Conservation (phyloP, 2,113 vertebrate genomes). For the Nettapus auritus region DNA sequence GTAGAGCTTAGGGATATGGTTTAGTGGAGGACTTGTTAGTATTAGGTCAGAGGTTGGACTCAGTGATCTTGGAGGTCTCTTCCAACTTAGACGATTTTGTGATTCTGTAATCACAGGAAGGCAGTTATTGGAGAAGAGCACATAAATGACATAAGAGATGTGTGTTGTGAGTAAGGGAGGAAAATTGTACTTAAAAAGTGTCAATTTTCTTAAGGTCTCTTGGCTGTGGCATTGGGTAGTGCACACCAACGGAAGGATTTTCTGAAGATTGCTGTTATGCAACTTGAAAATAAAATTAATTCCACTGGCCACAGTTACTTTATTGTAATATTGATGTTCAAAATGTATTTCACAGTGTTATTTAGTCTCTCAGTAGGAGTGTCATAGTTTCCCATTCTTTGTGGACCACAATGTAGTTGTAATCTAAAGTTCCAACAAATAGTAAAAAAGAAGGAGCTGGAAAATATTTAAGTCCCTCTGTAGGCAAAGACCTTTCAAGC, state of each 20-base stretch:
- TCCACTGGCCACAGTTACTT: not conserved
- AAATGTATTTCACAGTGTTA: not conserved
- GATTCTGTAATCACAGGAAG: not conserved
- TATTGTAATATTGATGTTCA: not conserved
- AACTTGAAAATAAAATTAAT: not conserved
- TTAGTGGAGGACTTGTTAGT: too few species aligned
- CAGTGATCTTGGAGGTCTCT: too few species aligned
- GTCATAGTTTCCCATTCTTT: not conserved
- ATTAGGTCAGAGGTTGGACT: too few species aligned
- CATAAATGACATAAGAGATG: not conserved
- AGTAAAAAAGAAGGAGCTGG: not conserved
- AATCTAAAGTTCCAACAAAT: not conserved
- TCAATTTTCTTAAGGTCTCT: not conserved
- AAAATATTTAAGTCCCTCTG: not conserved
- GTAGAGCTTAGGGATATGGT: too few species aligned
- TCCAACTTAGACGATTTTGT: too few species aligned
- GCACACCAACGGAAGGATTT: not conserved
- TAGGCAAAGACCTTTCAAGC: not conserved
- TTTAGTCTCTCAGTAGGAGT: not conserved
- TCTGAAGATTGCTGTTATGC: not conserved
- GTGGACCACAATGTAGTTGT: not conserved
- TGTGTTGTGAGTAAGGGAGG: not conserved
- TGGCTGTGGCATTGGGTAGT: not conserved
- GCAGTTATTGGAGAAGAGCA: not conserved
- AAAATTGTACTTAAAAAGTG: not conserved